phyloP scores from a whole-genome alignment of 2,888 invertebrate species.

The Dastarcus helophoroides region DNA sequence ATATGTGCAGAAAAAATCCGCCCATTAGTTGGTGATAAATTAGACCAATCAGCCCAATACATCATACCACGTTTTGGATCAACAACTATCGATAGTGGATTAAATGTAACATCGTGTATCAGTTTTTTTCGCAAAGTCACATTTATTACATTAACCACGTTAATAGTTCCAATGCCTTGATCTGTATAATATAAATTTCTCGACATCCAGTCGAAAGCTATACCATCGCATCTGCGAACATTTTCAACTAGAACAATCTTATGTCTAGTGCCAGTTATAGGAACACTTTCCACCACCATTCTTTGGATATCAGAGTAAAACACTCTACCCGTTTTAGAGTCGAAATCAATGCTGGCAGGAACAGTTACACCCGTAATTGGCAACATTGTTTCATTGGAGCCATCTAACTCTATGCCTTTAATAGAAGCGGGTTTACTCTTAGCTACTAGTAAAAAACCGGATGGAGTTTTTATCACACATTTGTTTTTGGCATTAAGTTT shows the following conservation, averaged over 20 bases:
- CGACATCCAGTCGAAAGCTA: constrained; percentile 78
- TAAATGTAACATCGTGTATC: constrained; percentile 42
- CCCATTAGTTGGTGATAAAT: constrained; percentile 37
- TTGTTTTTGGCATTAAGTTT: constrained; percentile 44
- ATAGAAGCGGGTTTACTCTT: constrained; percentile 60
- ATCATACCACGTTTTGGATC: constrained; percentile 58
- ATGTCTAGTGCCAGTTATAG: constrained; percentile 17
- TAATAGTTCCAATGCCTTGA: constrained; percentile 54
- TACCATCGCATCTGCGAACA: constrained; percentile 55
- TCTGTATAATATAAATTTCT: constrained; percentile 78
- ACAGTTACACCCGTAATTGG: constrained; percentile 57
- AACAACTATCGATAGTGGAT: constrained; percentile 49
- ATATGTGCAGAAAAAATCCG: constrained; percentile 59
- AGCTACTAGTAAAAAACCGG: constrained; percentile 53
- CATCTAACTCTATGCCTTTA: constrained; percentile 46
- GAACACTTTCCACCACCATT: constrained; percentile 27
- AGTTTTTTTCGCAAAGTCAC: constrained; percentile 45
- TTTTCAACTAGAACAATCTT: constrained; percentile 43
- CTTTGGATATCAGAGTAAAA: constrained; percentile 42
- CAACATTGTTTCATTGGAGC: constrained; percentile 46
- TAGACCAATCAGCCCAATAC: constrained; percentile 69
- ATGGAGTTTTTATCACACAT: constrained; percentile 46
- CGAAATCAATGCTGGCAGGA: constrained; percentile 59
- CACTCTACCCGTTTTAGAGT: constrained; percentile 38
- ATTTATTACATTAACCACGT: constrained; percentile 53